Evolutionary conservation across 1,140 invertebrate species (phyloP), one percentile per base, ranked within the genome.

Genomic region (Marisa cornuarietis): DNA sequence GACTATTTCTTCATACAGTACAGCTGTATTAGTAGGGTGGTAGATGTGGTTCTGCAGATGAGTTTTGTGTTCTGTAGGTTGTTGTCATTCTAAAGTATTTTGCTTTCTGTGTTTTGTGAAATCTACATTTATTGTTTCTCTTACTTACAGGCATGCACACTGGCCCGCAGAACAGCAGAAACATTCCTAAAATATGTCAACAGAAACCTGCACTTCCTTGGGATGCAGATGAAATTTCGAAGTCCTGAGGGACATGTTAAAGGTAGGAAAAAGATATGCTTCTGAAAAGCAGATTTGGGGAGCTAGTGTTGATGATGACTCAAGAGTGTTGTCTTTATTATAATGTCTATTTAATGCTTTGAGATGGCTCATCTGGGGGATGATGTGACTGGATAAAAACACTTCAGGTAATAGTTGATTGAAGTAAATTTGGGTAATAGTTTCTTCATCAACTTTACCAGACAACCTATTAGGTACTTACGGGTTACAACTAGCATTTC

Each of bases 151-250:
- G 93, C 93, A 18, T 99, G 97, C 89, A 99, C 97, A 6, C 91
- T 99, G 75, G 97, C 98, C 8, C 93, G 98, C 51, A 93, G 97
- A 69, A 99, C 97, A 0, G 97, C 97, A 0, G 97, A 99, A 92
- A 98, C 96, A 31, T 99, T 98, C 91, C 93, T 99, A 1, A 99
- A 99, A 88, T 99, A 99, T 90, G 95, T 90, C 92, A 96, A 77
- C 95, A 97, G 88, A 95, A 97, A 98, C 90, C 96, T 91, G 3
- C 88, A 90, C 76, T 88, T 87, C 14, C 84, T 91, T 61, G 88
- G 87, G 3, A 88, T 90, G 85, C 87, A 90, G 83, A 82, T 89
- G 83, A 90, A 95, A 76, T 96, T 96, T 88, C 94, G 95, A 26
- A 92, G 91, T 83, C 92, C 93, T 18, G 95, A 96, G 86, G 92